Conservation (phyloP, 2,888 invertebrate species). For the Troilus luridus region DNA sequence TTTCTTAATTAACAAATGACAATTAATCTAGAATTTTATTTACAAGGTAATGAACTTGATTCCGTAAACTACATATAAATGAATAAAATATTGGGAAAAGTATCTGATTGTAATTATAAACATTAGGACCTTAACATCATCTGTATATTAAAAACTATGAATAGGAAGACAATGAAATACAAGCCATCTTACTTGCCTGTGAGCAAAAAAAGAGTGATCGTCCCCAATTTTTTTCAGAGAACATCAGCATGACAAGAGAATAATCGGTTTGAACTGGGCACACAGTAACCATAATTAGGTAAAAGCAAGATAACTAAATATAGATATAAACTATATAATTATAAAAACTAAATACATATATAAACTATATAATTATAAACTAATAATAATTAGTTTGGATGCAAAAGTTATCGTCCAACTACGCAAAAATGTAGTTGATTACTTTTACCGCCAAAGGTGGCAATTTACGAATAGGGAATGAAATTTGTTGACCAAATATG, state of each 20-base stretch:
- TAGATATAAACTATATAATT: too few species aligned
- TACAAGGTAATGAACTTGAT: neutral
- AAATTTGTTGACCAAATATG: neutral
- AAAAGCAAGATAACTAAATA: too few species aligned
- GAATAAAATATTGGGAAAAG: neutral
- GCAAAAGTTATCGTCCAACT: too few species aligned
- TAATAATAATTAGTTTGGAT: too few species aligned
- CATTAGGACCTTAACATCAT: neutral
- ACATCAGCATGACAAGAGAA: neutral
- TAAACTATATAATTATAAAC: too few species aligned
- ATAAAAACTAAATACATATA: too few species aligned
- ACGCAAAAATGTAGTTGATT: too few species aligned
- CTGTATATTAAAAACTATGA: neutral
- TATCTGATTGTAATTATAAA: neutral
- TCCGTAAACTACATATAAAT: neutral
- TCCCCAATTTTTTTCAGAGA: conserved; percentile 22
- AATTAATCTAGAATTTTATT: neutral
- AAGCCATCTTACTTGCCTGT: neutral
- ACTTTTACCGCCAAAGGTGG: too few species aligned
- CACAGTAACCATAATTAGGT: neutral
- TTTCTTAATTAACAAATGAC: neutral
- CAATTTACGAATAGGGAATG: neutral
- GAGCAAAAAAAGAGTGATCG: conserved; percentile 22
- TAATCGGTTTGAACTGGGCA: neutral
- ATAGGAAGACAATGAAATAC: conserved; percentile 2